Conservation (phyloP, 2,113 vertebrate genomes). For the Puma concolor region DNA sequence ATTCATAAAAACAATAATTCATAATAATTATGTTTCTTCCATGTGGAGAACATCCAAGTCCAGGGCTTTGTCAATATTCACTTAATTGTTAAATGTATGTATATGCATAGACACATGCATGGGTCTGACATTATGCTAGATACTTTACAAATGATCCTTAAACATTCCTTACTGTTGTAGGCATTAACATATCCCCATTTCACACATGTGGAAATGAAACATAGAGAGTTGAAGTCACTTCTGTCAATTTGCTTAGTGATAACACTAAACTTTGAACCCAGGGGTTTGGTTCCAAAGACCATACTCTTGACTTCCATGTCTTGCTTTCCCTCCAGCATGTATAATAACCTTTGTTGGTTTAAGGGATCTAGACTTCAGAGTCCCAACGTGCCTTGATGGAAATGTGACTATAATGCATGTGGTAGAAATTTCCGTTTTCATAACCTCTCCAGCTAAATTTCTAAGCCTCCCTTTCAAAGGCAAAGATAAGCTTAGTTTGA, state of each 20-base stretch:
- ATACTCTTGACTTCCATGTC: background rate
- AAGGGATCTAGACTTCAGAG: constrained; percentile 40
- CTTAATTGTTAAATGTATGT: background rate
- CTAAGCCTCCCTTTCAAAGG: background rate
- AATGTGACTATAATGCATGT: constrained; percentile 20
- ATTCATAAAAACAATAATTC: background rate
- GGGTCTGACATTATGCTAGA: background rate
- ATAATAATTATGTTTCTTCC: background rate
- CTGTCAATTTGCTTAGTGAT: background rate
- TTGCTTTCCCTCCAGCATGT: background rate
- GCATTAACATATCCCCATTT: background rate
- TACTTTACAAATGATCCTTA: background rate
- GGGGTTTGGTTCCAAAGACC: background rate
- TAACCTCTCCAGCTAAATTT: constrained; percentile 54
- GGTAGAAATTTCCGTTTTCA: constrained; percentile 35
- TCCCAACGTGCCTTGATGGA: background rate
- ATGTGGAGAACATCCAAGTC: background rate
- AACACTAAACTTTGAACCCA: background rate
- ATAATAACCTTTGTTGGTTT: background rate
- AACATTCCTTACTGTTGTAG: background rate
- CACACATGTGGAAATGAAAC: background rate
- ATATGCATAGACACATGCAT: background rate
- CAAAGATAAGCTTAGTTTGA: constrained; percentile 44
- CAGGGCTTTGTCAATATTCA: background rate
- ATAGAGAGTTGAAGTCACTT: background rate